Conservation (phyloP, 2,888 invertebrate genomes). For the Esperia sulphurella region DNA sequence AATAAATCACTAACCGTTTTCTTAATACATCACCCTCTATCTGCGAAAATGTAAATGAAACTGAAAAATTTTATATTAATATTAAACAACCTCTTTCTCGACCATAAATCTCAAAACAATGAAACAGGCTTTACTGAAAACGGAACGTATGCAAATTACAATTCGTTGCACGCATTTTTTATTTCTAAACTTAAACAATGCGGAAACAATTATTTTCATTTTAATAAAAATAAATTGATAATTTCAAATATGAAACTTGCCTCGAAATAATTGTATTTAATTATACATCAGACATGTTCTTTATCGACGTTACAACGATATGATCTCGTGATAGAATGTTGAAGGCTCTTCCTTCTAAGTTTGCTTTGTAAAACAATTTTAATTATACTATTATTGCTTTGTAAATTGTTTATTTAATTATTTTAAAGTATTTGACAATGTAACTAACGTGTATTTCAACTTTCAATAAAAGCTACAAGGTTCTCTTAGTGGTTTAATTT, state of each 20-base stretch:
- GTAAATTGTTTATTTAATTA: slow-evolving; percentile 15
- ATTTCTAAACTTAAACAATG: slow-evolving; percentile 13
- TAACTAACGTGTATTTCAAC: no score
- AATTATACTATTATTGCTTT: background rate
- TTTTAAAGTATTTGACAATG: background rate
- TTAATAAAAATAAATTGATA: slow-evolving; percentile 3
- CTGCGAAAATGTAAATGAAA: no score
- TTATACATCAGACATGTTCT: slow-evolving; percentile 18
- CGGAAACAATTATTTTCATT: slow-evolving; percentile 14
- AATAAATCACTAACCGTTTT: no score
- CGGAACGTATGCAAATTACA: background rate
- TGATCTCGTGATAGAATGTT: slow-evolving; percentile 50
- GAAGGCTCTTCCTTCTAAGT: slow-evolving; percentile 62
- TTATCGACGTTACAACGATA: slow-evolving; percentile 44
- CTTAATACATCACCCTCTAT: no score
- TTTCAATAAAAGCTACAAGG: no score
- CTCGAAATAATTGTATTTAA: slow-evolving; percentile 8
- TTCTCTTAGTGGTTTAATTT: no score
- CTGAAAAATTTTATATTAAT: no score
- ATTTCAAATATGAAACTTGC: background rate
- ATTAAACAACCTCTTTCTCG: no score
- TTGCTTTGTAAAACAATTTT: background rate
- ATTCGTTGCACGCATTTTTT: slow-evolving; percentile 2
- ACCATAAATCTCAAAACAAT: no score
- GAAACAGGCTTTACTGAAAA: background rate